phyloP scores from a whole-genome alignment of 2,113 vertebrate genomes.

The Rhadina sibilatrix region DNA sequence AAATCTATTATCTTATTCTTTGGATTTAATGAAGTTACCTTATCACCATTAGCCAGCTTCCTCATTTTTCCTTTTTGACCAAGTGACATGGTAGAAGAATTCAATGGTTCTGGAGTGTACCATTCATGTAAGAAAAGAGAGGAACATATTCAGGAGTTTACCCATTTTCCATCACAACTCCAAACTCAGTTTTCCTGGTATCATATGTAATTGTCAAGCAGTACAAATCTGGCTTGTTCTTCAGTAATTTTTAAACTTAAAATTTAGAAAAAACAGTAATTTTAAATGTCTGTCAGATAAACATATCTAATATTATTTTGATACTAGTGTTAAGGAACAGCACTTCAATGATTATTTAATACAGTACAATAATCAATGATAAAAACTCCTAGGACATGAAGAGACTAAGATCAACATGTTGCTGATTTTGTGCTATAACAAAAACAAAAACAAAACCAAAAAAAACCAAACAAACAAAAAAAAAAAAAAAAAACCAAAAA shows the following conservation, averaged over 20 bases:
- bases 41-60: background rate
- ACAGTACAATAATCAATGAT: background rate
- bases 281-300: background rate
- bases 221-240: constrained; percentile 63
- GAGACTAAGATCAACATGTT: background rate
- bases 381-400: background rate
- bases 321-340: background rate
- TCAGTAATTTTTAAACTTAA: constrained; percentile 63
- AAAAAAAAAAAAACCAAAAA: background rate
- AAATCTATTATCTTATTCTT: background rate
- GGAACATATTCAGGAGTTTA: background rate
- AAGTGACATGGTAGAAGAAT: background rate
- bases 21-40: background rate
- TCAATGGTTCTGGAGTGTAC: background rate
- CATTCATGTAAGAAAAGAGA: background rate
- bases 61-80: background rate
- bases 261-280: background rate
- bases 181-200: constrained; percentile 56
- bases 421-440: background rate
- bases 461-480: background rate
- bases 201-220: constrained; percentile 56
- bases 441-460: background rate
- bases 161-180: constrained; percentile 50
- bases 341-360: background rate
- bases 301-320: background rate